These are phyloP conservation scores for Drosophila longiperda DNA, from an alignment of 2,888 invertebrate genomes.

Conservation along the genomic window DNA sequence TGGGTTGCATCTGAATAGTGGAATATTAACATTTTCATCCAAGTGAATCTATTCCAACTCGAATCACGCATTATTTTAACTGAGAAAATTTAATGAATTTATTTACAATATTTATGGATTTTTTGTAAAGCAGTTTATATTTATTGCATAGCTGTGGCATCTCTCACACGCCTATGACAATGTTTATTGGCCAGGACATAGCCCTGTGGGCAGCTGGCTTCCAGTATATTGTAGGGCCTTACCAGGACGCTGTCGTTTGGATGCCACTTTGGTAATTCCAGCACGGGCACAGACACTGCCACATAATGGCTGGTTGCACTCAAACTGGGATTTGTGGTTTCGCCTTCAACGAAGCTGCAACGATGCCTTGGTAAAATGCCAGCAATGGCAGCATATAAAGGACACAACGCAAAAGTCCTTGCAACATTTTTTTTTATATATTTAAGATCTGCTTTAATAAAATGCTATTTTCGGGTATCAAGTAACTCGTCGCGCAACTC, in stretches of 20 bases:
- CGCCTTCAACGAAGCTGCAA: constrained; percentile 52
- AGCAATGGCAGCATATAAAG: constrained; percentile 22
- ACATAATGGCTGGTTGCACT: constrained; percentile 6
- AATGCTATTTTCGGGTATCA: background rate
- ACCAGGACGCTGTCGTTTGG: constrained; percentile 50
- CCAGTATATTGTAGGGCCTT: constrained; percentile 77
- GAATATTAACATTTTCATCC: background rate
- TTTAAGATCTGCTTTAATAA: background rate
- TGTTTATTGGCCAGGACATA: constrained; percentile 79
- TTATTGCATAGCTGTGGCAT: constrained; percentile 5
- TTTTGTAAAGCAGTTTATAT: background rate
- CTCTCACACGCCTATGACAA: constrained; percentile 76
- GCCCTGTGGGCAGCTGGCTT: constrained; percentile 74
- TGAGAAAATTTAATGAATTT: background rate
- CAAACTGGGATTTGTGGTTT: constrained; percentile 2
- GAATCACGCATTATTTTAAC: too few species aligned
- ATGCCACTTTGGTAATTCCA: constrained; percentile 17
- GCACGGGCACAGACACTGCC: constrained; percentile 1
- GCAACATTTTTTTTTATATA: constrained; percentile 24
- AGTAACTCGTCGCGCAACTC: constrained; percentile 10
- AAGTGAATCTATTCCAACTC: background rate
- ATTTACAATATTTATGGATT: background rate
- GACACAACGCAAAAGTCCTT: constrained; percentile 3
- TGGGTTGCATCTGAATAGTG: background rate
- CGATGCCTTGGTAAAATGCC: constrained; percentile 12